phyloP scores from a whole-genome alignment of 2,797 vertebrate species.

The Hybognathus amarus region DNA sequence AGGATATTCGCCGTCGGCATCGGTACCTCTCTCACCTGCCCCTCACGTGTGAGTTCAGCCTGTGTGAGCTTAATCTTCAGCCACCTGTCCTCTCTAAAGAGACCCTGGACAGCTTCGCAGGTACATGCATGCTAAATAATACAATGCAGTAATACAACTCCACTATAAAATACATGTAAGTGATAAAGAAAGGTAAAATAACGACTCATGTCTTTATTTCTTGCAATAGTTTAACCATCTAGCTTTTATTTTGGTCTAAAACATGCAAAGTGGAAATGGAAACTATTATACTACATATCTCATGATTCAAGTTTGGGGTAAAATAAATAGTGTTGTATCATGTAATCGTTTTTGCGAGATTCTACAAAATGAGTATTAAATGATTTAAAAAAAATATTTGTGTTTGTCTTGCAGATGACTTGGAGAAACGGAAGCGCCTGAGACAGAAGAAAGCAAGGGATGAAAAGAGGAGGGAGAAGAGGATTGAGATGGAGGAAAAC shows the following conservation, averaged over 20 bases:
- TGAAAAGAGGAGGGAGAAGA: slow-evolving; percentile 90
- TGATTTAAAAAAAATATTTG: neutral
- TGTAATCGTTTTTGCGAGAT: neutral
- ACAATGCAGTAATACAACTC: neutral
- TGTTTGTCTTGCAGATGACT: slow-evolving; percentile 80
- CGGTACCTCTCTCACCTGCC: slow-evolving; percentile 95
- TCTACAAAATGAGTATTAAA: neutral
- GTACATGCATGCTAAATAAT: slow-evolving; percentile 67
- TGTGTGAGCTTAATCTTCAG: slow-evolving; percentile 93
- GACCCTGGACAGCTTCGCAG: slow-evolving; percentile 92
- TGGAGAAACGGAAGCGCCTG: slow-evolving; percentile 92
- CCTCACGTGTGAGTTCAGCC: slow-evolving; percentile 97
- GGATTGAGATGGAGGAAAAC: slow-evolving; percentile 98
- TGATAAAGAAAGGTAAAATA: neutral
- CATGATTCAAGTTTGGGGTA: neutral
- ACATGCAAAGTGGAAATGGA: neutral
- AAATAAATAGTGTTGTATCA: neutral
- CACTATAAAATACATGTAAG: neutral
- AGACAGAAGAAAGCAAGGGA: slow-evolving; percentile 95
- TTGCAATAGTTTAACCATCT: neutral
- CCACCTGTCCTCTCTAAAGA: slow-evolving; percentile 91
- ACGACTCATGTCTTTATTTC: neutral
- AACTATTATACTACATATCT: neutral
- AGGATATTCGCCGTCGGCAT: slow-evolving; percentile 95
- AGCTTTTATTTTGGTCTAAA: neutral